Conservation (phyloP, 2,797 vertebrate genomes). For the Phalloptychus januarius region DNA sequence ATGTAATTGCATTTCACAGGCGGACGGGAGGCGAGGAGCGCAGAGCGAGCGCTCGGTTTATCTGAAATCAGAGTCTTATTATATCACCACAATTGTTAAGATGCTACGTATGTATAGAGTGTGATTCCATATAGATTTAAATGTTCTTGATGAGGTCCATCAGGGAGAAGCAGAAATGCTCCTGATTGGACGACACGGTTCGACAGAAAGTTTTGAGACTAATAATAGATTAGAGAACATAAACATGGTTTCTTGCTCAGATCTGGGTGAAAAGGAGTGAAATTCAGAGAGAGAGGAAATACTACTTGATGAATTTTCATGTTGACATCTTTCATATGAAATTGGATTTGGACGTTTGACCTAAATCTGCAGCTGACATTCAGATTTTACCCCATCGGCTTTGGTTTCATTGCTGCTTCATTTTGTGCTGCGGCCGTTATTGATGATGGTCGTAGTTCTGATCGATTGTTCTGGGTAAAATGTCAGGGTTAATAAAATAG, state of each 20-base stretch:
- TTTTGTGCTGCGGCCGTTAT: not conserved
- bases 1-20: slow-evolving; percentile 73
- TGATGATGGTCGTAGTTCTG: not conserved
- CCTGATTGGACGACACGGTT: slow-evolving; percentile 37
- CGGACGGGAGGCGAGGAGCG: slow-evolving; percentile 49
- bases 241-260: slow-evolving; percentile 19
- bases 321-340: slow-evolving; percentile 15
- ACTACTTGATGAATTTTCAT: slow-evolving; percentile 24
- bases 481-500: slow-evolving; percentile 15
- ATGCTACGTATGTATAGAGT: not conserved
- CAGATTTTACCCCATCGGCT: slow-evolving; percentile 19
- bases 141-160: slow-evolving; percentile 3
- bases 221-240: slow-evolving; percentile 26
- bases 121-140: not conserved
- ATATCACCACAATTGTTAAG: slow-evolving; percentile 40
- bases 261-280: slow-evolving; percentile 20
- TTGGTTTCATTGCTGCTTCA: slow-evolving; percentile 14
- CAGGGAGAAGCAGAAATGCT: not conserved
- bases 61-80: slow-evolving; percentile 53
- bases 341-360: slow-evolving; percentile 26
- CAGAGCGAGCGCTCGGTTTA: slow-evolving; percentile 49
- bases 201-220: slow-evolving; percentile 48
- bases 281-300: slow-evolving; percentile 19
- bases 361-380: slow-evolving; percentile 59
- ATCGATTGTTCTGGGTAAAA: slow-evolving; percentile 14